Percentiles rank a stretch among this genome's conserved stretches.
Conservation (phyloP, 1,140 invertebrate genomes). For the Callitettix versicolor region DNA sequence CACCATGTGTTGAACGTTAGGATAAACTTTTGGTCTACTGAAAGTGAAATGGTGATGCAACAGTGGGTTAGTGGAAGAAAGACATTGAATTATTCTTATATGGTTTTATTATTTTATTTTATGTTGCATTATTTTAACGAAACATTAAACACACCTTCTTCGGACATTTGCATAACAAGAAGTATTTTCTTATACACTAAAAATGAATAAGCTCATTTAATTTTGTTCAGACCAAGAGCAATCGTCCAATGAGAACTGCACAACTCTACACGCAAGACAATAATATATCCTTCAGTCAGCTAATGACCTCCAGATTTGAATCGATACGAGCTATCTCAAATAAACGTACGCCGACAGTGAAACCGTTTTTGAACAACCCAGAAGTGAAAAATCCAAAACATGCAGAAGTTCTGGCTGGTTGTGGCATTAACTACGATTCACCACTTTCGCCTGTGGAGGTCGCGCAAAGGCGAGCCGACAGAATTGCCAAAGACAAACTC, state of each 20-base stretch:
- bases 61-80: too few relatives aligned
- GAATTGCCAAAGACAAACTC: slow-evolving; percentile 69
- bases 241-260: slow-evolving; percentile 63
- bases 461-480: slow-evolving; percentile 69
- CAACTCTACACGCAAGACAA: slow-evolving; percentile 76
- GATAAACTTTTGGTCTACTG: too few relatives aligned
- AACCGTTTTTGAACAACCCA: slow-evolving; percentile 56
- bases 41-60: too few relatives aligned
- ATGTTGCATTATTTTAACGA: too few relatives aligned
- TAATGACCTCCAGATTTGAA: slow-evolving; percentile 66
- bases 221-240: slow-evolving; percentile 48
- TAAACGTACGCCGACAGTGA: slow-evolving; percentile 60
- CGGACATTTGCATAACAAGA: too few relatives aligned
- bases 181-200: too few relatives aligned
- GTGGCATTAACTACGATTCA: slow-evolving; percentile 74
- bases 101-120: too few relatives aligned
- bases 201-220: too few relatives aligned
- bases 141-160: too few relatives aligned
- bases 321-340: slow-evolving; percentile 60
- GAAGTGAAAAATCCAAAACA: slow-evolving; percentile 74
- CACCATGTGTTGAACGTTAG: too few relatives aligned
- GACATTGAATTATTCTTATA: too few relatives aligned
- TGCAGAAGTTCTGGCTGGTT: slow-evolving; percentile 66
- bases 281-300: slow-evolving; percentile 60
- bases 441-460: slow-evolving; percentile 76